Percentiles rank a stretch among this genome's conserved stretches.
phyloP scores from a whole-genome alignment of 2,888 invertebrate species.

The Nemurella pictetii region DNA sequence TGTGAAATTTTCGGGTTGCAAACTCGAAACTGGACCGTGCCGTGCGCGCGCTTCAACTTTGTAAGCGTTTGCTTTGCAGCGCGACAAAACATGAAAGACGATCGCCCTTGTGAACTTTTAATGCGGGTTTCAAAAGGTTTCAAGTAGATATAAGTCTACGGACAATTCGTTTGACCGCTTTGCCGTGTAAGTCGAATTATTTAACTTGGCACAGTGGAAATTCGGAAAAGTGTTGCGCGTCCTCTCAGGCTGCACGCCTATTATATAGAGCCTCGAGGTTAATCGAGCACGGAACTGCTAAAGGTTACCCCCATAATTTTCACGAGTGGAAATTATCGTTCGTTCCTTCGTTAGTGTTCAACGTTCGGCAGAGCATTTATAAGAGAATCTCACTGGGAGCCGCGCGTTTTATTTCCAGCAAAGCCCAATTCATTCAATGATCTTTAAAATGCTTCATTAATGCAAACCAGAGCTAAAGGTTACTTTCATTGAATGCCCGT shows the following conservation, averaged over 20 bases:
- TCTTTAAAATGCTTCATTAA: background rate
- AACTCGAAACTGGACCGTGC: background rate
- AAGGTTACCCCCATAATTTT: background rate
- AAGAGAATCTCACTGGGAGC: background rate
- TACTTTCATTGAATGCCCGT: background rate
- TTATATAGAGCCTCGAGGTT: background rate
- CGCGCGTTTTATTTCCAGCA: background rate
- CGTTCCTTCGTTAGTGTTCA: background rate
- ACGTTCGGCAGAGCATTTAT: background rate
- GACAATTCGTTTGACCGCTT: background rate
- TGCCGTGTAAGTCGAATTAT: background rate
- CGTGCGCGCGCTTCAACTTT: background rate
- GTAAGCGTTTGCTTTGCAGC: background rate
- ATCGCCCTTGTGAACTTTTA: background rate
- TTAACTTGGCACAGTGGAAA: background rate
- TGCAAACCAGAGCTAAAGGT: background rate
- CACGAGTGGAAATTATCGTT: background rate
- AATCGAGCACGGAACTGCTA: background rate
- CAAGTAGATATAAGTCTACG: background rate
- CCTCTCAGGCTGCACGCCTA: background rate
- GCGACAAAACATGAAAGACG: conserved; percentile 11
- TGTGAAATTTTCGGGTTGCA: background rate
- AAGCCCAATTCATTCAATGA: background rate
- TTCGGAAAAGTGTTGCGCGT: background rate
- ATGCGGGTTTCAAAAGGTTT: conserved; percentile 8